These are phyloP conservation scores for Thyatira batis DNA, from an alignment of 2,888 invertebrate species.

Conservation along the genomic window DNA sequence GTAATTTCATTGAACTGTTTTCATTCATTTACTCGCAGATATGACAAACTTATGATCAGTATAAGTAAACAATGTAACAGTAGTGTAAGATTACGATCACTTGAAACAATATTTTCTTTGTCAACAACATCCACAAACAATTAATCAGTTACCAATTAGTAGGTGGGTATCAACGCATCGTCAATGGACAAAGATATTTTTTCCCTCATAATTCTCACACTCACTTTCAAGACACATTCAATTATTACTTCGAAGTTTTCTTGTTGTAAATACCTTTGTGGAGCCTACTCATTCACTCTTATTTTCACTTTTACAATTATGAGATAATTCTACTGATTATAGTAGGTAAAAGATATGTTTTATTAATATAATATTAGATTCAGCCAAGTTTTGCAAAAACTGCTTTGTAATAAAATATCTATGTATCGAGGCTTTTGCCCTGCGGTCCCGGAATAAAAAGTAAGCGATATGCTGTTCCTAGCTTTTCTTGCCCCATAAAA, in stretches of 20 bases:
- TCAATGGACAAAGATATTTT: constrained; percentile 39
- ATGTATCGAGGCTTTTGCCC: too few relatives aligned
- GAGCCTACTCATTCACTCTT: constrained; percentile 28
- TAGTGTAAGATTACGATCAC: background rate
- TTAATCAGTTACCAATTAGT: constrained; percentile 16
- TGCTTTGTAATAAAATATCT: too few relatives aligned
- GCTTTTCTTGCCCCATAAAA: too few relatives aligned
- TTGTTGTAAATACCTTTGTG: constrained; percentile 27
- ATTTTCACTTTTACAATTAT: constrained; percentile 40
- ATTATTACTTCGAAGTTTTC: constrained; percentile 40
- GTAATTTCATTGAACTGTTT: too few relatives aligned
- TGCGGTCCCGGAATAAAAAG: too few relatives aligned
- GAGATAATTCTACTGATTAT: constrained; percentile 1
- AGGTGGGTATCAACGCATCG: constrained; percentile 27
- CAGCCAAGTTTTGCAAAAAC: too few relatives aligned
- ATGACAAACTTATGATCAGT: too few relatives aligned
- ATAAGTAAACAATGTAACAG: too few relatives aligned
- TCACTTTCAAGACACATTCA: constrained; percentile 52
- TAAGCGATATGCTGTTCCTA: too few relatives aligned
- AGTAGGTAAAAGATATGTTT: background rate
- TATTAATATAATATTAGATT: too few relatives aligned
- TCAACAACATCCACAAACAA: background rate
- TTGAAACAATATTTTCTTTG: background rate
- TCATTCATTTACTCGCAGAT: too few relatives aligned
- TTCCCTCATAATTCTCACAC: constrained; percentile 47